Percentiles rank a stretch among this genome's conserved stretches.
Evolutionary conservation across 2,113 vertebrate species (phyloP).

Genomic region (Megaceryle torquata): DNA sequence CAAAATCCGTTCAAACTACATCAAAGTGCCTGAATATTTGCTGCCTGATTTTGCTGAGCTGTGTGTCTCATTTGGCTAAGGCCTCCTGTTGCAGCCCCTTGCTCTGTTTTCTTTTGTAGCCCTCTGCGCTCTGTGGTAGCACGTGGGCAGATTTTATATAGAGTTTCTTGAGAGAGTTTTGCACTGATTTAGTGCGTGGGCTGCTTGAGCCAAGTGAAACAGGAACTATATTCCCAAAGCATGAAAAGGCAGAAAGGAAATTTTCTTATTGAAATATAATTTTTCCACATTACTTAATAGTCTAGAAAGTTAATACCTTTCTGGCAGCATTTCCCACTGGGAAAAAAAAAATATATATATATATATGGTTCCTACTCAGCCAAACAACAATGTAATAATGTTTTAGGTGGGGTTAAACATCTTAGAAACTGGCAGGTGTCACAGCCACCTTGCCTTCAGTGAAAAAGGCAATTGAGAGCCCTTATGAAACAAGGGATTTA

Average conservation of each 20-base stretch:
- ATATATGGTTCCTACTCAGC: background rate
- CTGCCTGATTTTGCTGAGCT: background rate
- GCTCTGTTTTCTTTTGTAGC: background rate
- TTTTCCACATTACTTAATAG: conserved; percentile 60
- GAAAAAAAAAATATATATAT: background rate
- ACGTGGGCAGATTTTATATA: background rate
- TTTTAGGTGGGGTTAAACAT: background rate
- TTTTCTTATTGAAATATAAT: conserved; percentile 55
- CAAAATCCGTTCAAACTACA: background rate
- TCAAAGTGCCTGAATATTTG: background rate
- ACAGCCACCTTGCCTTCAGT: conserved; percentile 49
- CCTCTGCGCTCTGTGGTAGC: background rate
- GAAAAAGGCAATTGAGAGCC: conserved; percentile 45
- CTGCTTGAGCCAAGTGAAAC: conserved; percentile 47
- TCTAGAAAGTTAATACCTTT: conserved; percentile 52
- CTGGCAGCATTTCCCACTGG: background rate
- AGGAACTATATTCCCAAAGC: conserved; percentile 32
- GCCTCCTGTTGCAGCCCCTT: background rate
- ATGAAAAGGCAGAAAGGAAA: conserved; percentile 47
- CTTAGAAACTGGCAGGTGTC: conserved; percentile 31
- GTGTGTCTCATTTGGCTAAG: background rate
- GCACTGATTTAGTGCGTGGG: background rate
- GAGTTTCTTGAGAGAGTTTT: background rate
- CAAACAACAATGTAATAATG: conserved; percentile 26
- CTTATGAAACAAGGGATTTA: conserved; percentile 46